A percentile compares a stretch with the other conserved stretches of the same genome.
phyloP scores from a whole-genome alignment of 1,140 invertebrate species.

The Eciton burchellii region DNA sequence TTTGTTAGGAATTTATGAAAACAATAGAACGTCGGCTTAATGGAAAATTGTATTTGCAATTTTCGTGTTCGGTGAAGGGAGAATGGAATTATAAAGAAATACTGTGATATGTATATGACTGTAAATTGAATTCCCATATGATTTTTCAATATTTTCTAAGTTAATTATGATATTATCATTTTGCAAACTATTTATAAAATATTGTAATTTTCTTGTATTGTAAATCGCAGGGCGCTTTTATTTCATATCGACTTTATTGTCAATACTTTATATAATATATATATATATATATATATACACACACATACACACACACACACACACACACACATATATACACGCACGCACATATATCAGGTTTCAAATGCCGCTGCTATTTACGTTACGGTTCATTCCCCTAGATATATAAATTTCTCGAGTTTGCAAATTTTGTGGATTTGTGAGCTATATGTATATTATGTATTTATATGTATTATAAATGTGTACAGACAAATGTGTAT shows the following conservation, averaged over 20 bases:
- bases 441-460: conserved; percentile 59
- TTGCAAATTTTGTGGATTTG: conserved; percentile 46
- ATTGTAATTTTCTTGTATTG: conserved; percentile 6
- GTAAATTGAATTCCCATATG: conserved; percentile 62
- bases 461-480: conserved; percentile 68
- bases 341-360: too few species aligned
- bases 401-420: too few species aligned
- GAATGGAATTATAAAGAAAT: conserved; percentile 63
- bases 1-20: conserved; percentile 9
- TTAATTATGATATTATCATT: conserved; percentile 30
- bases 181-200: conserved; percentile 12
- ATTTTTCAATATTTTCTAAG: conserved; percentile 8
- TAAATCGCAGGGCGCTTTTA: conserved; percentile 9
- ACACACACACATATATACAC: too few species aligned
- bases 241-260: conserved; percentile 18
- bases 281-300: too few species aligned
- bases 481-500: conserved; percentile 48
- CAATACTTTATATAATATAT: conserved; percentile 34
- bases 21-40: conserved; percentile 35
- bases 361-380: conserved; percentile 8
- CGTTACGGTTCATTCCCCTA: conserved; percentile 72
- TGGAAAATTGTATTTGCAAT: neutral
- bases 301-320: too few species aligned
- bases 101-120: conserved; percentile 74
- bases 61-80: conserved; percentile 17